Conservation (phyloP, 2,888 invertebrate species). For the Agrotis exclamationis region DNA sequence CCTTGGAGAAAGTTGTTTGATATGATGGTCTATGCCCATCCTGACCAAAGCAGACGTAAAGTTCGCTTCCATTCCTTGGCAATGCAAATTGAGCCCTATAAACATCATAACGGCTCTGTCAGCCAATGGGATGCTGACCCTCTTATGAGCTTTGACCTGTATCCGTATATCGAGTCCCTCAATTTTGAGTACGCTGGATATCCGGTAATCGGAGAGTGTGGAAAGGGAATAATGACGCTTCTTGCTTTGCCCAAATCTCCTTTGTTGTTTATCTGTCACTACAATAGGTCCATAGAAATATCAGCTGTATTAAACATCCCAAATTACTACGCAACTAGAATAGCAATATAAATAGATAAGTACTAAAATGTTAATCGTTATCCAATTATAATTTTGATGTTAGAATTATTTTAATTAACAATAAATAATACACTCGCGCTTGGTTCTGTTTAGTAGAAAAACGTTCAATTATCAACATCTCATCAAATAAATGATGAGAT, state of each 20-base stretch:
- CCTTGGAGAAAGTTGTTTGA: no score
- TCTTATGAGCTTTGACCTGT: no score
- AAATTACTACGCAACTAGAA: conserved; percentile 43
- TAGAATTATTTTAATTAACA: conserved; percentile 29
- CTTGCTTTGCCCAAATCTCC: background rate
- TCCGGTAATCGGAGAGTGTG: background rate
- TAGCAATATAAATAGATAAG: conserved; percentile 50
- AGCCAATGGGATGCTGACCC: no score
- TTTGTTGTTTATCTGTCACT: background rate
- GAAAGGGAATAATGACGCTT: background rate
- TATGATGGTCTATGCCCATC: no score
- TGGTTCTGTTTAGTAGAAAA: conserved; percentile 6
- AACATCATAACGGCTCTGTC: no score
- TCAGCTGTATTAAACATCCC: conserved; percentile 22
- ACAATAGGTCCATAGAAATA: conserved; percentile 15
- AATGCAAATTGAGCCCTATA: no score
- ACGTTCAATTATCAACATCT: no score
- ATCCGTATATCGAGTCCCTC: background rate
- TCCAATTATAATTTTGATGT: conserved; percentile 43
- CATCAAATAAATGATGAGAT: no score
- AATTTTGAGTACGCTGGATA: background rate
- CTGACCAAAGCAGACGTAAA: no score
- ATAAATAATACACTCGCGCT: conserved; percentile 52
- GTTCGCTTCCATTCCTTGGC: no score
- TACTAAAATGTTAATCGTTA: conserved; percentile 40